These are phyloP conservation scores for Ylistrum balloti DNA, from an alignment of 1,140 invertebrate species.

Conservation along the genomic window DNA sequence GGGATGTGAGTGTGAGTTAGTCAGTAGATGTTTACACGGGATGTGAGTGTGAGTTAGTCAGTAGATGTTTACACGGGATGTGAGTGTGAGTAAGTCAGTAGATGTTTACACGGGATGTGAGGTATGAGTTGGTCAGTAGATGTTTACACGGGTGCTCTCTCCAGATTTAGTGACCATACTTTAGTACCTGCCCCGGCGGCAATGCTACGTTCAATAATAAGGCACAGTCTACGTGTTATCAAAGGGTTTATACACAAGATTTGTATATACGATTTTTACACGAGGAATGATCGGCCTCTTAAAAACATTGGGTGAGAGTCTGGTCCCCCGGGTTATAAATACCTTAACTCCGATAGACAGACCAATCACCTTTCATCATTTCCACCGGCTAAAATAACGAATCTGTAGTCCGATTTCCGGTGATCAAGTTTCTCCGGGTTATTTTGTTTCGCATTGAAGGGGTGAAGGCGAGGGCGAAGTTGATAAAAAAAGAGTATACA, in stretches of 20 bases:
- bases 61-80: no score
- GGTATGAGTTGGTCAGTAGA: no score
- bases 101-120: no score
- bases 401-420: neutral
- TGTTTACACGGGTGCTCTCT: no score
- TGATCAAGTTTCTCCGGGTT: neutral
- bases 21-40: no score
- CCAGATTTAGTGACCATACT: neutral
- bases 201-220: neutral
- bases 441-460: neutral
- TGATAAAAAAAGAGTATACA: slow-evolving; percentile 8
- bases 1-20: no score
- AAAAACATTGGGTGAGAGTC: neutral
- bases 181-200: neutral
- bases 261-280: neutral
- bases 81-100: no score
- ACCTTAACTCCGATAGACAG: neutral
- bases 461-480: slow-evolving; percentile 23
- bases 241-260: neutral
- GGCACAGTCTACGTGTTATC: neutral
- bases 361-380: slow-evolving; percentile 33
- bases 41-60: no score
- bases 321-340: neutral
- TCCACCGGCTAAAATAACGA: neutral
- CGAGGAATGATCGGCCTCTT: neutral